These are phyloP conservation scores for Hylaeus volcanicus DNA, from an alignment of 1,140 invertebrate genomes.

Conservation along the genomic window DNA sequence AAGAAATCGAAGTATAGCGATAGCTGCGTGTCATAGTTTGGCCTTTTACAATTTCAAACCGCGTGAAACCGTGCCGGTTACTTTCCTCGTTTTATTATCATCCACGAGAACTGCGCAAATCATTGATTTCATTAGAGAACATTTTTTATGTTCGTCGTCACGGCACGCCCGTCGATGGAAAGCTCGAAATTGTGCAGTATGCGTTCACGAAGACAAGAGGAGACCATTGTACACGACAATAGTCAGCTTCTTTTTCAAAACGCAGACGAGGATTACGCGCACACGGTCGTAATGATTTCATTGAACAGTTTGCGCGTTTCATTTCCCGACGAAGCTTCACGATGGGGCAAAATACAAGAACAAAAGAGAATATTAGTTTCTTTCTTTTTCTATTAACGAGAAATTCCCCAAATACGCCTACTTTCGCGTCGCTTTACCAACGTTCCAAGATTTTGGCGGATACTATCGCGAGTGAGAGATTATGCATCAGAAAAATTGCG, in stretches of 20 bases:
- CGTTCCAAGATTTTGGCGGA: background rate
- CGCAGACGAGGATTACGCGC: slow-evolving; percentile 9
- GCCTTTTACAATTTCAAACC: slow-evolving; percentile 55
- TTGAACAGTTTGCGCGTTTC: slow-evolving; percentile 14
- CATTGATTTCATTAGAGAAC: slow-evolving; percentile 53
- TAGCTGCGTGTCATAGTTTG: slow-evolving; percentile 66
- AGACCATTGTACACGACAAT: background rate
- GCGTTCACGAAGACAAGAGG: background rate
- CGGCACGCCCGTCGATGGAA: slow-evolving; percentile 36
- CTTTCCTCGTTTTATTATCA: slow-evolving; percentile 61
- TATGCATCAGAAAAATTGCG: too few relatives aligned
- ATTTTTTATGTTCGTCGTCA: slow-evolving; percentile 25
- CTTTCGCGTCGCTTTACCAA: background rate
- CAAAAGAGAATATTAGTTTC: background rate
- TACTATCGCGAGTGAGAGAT: too few relatives aligned
- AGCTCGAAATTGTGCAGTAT: slow-evolving; percentile 31
- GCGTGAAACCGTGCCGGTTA: slow-evolving; percentile 49
- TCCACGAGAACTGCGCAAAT: slow-evolving; percentile 54
- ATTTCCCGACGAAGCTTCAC: slow-evolving; percentile 19
- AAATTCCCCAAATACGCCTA: background rate
- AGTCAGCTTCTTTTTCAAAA: background rate
- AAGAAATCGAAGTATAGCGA: slow-evolving; percentile 39
- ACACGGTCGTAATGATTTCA: slow-evolving; percentile 24
- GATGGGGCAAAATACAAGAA: slow-evolving; percentile 31
- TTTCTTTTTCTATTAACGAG: background rate